These are phyloP conservation scores for Tachysurus vachellii DNA, from an alignment of 2,113 vertebrate species.

Conservation along the genomic window DNA sequence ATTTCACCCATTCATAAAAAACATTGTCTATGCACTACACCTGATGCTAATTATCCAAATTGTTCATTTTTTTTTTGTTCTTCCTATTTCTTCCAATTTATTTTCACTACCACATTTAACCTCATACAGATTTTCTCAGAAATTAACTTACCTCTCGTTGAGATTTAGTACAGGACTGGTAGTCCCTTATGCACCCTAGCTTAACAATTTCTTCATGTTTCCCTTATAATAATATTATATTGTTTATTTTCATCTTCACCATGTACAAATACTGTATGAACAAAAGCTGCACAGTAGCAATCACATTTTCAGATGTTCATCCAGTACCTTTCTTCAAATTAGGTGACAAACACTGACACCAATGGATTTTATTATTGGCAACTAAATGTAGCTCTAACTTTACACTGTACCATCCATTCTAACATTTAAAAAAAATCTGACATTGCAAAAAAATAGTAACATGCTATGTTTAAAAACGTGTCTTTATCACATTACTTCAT, in stretches of 20 bases:
- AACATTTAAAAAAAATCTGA: slow-evolving; percentile 67
- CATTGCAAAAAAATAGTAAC: slow-evolving; percentile 72
- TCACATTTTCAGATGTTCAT: slow-evolving; percentile 71
- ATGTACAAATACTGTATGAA: slow-evolving; percentile 72
- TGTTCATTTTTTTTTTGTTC: neutral
- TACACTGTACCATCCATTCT: slow-evolving; percentile 78
- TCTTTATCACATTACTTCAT: slow-evolving; percentile 73
- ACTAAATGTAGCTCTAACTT: slow-evolving; percentile 71
- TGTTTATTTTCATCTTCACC: slow-evolving; percentile 78
- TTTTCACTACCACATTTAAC: neutral
- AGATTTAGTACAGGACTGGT: slow-evolving; percentile 21
- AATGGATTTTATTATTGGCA: slow-evolving; percentile 65
- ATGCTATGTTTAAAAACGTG: slow-evolving; percentile 77
- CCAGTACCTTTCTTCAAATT: slow-evolving; percentile 69
- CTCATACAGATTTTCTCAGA: neutral
- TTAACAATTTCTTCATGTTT: slow-evolving; percentile 63
- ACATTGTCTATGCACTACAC: neutral
- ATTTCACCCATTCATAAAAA: neutral
- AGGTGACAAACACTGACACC: slow-evolving; percentile 73
- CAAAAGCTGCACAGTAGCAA: slow-evolving; percentile 76
- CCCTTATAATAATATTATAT: slow-evolving; percentile 68
- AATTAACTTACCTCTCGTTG: slow-evolving; percentile 48
- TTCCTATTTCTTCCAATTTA: neutral
- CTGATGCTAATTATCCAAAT: neutral
- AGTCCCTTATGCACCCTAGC: slow-evolving; percentile 21